Percentiles rank a stretch among this genome's conserved stretches.
Conservation (phyloP, 1,140 invertebrate genomes). For the Episyrphus balteatus region DNA sequence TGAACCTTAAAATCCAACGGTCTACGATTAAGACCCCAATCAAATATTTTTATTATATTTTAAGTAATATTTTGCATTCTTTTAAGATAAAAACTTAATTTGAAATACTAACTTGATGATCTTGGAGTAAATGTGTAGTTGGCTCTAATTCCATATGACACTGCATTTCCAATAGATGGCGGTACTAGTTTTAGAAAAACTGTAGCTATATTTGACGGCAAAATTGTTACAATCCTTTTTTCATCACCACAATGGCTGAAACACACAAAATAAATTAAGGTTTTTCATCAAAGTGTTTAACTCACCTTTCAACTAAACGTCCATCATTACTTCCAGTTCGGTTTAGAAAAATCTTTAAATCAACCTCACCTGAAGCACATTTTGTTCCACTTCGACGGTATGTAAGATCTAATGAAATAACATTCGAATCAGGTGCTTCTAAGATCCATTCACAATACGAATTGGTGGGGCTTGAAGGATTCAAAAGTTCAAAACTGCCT, state of each 20-base stretch:
- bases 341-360: constrained; percentile 1
- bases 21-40: too few relatives aligned
- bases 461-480: constrained; percentile 26
- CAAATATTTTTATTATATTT: too few relatives aligned
- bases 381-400: background rate
- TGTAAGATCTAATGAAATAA: constrained; percentile 49
- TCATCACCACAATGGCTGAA: background rate
- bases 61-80: too few relatives aligned
- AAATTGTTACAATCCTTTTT: too few relatives aligned
- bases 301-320: constrained; percentile 2
- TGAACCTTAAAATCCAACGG: too few relatives aligned
- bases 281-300: background rate
- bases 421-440: constrained; percentile 49
- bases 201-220: too few relatives aligned
- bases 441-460: constrained; percentile 63
- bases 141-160: too few relatives aligned
- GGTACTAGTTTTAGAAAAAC: too few relatives aligned
- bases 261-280: background rate
- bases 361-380: background rate
- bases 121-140: too few relatives aligned
- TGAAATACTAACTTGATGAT: too few relatives aligned
- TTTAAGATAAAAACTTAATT: too few relatives aligned
- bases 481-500: constrained; percentile 39
- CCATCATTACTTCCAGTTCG: background rate
- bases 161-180: too few relatives aligned